Evolutionary conservation across 2,113 vertebrate species (phyloP).

Genomic region (Macroglossus sobrinus): DNA sequence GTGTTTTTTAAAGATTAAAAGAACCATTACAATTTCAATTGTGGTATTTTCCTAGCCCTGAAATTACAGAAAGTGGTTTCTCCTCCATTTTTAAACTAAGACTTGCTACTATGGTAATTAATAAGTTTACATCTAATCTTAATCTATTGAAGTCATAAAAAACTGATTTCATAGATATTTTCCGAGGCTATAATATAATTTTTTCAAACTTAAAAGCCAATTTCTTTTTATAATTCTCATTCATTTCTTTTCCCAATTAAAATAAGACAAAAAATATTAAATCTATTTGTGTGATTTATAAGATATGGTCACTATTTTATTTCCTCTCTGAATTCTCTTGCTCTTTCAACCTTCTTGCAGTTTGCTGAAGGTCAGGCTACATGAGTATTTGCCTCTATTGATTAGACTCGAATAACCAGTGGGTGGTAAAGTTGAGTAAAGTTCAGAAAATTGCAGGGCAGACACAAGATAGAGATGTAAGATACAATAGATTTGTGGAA

Average conservation of each 20-base stretch:
- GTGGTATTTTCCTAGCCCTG: not conserved
- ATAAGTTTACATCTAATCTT: not conserved
- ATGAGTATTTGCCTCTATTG: conserved; percentile 63
- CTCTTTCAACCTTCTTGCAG: conserved; percentile 29
- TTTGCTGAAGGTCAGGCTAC: conserved; percentile 59
- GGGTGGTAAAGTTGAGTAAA: conserved; percentile 72
- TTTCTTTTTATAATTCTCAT: not conserved
- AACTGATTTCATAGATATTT: not conserved
- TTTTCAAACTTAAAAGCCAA: not conserved
- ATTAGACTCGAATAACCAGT: conserved; percentile 59
- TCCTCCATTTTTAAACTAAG: not conserved
- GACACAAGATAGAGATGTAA: conserved; percentile 35
- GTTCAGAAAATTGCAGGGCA: conserved; percentile 67
- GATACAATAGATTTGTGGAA: conserved; percentile 43
- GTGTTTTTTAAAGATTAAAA: not conserved
- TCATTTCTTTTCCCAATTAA: conserved; percentile 11
- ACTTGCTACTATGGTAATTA: not conserved
- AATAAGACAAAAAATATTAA: not conserved
- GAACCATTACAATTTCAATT: not conserved
- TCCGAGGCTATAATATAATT: not conserved
- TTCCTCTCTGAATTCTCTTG: not conserved
- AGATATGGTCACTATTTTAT: conserved; percentile 8
- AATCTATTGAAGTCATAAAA: not conserved
- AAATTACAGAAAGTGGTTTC: not conserved
- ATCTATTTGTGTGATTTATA: not conserved